Evolutionary conservation across 1,140 invertebrate species (phyloP), one percentile per base, ranked within the genome.

Genomic region (Reticulitermes speratus): DNA sequence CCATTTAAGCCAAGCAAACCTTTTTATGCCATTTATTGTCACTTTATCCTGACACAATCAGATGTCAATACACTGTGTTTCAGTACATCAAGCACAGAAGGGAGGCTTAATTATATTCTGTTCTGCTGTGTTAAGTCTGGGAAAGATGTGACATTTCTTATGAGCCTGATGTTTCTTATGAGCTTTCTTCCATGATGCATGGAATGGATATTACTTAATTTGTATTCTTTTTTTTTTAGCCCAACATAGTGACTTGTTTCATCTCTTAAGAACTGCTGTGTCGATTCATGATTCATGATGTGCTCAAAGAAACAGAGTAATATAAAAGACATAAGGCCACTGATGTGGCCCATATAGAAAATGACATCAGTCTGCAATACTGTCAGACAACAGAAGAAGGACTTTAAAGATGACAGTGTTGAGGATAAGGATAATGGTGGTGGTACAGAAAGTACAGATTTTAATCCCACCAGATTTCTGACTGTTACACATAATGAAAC

Each of bases 371-470:
- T 75, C n/a, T 30, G n/a, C 65, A 75, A 11, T 75, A 75, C 0
- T 30, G n/a, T 25, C 25, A 75, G 65, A 30, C 7, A n/a, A 30
- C 25, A 75, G 14, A 75, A 65, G 59, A 65, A 75, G 25, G 65
- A 25, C 16, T 9, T 75, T 30, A 25, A 25, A 75, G 25, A 75
- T 30, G 65, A 75, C 38, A 38, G 38, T 38, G 38, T 38, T 38
- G 38, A 38, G 38, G 38, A 38, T 38, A 5, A 38, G 38, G 38
- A 38, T 38, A 5, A 38, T 38, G 38, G 14, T 75, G 65, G 7
- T n/a, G n/a, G n/a, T 75, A 30, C n/a, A 30, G 86, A 84, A 23
- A 55, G 30, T 65, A 21, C 84, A 55, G 84, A 32, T 84, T 84
- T 84, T 25, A 45, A 25, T 65, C 45, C 48, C 14, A 84, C 84